Evolutionary conservation across 1,140 invertebrate species (phyloP).

Genomic region (Ceratina australensis): DNA sequence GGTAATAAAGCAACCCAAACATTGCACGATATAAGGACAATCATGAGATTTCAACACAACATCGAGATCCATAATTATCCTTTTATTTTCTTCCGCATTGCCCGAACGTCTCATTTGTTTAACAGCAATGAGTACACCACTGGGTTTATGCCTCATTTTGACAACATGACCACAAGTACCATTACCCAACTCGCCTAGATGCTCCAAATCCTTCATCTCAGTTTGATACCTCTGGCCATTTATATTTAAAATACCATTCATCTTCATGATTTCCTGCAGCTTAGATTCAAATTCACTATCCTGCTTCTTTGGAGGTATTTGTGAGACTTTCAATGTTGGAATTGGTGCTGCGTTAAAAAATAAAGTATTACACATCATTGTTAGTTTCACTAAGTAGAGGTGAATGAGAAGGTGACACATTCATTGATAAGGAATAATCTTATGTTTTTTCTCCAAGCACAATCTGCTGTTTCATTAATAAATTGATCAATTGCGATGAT

Average conservation of each 20-base stretch:
- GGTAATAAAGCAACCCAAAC: conserved; percentile 97
- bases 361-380: background rate
- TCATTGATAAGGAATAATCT: background rate
- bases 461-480: background rate
- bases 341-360: conserved; percentile 31
- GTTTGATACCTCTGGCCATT: conserved; percentile 89
- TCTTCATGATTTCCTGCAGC: conserved; percentile 89
- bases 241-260: conserved; percentile 92
- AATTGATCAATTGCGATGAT: background rate
- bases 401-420: background rate
- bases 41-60: conserved; percentile 98
- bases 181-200: conserved; percentile 94
- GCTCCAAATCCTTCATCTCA: conserved; percentile 92
- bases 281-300: conserved; percentile 85
- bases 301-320: conserved; percentile 80
- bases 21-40: conserved; percentile 98
- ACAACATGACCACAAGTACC: conserved; percentile 99
- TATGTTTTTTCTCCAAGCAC: background rate
- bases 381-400: background rate
- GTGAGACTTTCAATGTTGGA: conserved; percentile 71
- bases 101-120: conserved; percentile 99
- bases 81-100: conserved; percentile 97
- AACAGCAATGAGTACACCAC: conserved; percentile 93
- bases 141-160: conserved; percentile 95
- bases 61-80: conserved; percentile 99